Evolutionary conservation across 2,888 invertebrate species (phyloP), one percentile per base, ranked within the genome.

Genomic region (Polietes domitor): DNA sequence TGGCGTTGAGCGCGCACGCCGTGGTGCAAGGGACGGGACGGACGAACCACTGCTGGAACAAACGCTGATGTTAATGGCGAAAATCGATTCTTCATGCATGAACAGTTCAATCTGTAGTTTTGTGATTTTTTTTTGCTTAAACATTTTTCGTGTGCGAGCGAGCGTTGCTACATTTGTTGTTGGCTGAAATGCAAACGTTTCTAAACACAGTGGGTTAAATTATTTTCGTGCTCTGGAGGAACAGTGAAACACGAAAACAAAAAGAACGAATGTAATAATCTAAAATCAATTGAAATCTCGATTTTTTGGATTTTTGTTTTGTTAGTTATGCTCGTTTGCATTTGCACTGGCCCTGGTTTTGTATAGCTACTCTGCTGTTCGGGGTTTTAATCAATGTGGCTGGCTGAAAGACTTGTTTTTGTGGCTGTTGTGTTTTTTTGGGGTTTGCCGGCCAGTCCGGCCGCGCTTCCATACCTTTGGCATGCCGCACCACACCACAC

Each of bases 41-140:
- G 58, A 10, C 10, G 10, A 2, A 12, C 24, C 24, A 32, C 32
- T 19, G 58, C 37, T 24, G 68, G 21, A 21, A 43, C 68, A 68
- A 55, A 55, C 28, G 61, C 68, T 37, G 68, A 43, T 68, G 68
- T 84, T 84, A 84, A 84, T 84, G 84, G 78, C 78, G 78, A 76
- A 68, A 84, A 84, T 84, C 84, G 84, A 84, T 84, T 84, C 84
- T 84, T 81, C 81, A 81, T 84, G 84, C 84, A 81, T 84, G 84
- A 84, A 79, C 78, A 79, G 73, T 80, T 83, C 77, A 74, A 83
- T 75, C 77, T 83, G 74, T 73, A 77, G 55, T 71, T 53, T 79
- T 50, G 19, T 71, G 63, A 53, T 61, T 77, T 58, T 58, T 77
- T n/a, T 76, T 75, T 63, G n/a, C n/a, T n/a, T n/a, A n/a, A 61